A percentile compares a stretch with the other conserved stretches of the same genome.
Conservation (phyloP, 2,797 vertebrate genomes). For the Neosilurus hyrtlii region DNA sequence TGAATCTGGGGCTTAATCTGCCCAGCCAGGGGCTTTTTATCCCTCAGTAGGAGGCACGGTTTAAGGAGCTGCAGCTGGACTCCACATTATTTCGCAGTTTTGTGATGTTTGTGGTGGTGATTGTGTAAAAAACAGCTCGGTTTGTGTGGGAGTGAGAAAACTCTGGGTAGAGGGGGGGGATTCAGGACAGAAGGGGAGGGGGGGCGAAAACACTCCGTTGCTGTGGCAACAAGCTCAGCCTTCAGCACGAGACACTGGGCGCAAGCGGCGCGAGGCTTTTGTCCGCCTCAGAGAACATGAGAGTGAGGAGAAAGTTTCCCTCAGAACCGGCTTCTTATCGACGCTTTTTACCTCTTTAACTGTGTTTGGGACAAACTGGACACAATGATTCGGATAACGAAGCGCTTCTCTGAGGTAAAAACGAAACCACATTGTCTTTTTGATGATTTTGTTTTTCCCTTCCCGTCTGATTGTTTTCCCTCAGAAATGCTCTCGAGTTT, state of each 20-base stretch:
- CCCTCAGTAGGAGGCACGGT: neutral
- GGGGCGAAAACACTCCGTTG: constrained; percentile 73
- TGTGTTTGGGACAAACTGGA: constrained; percentile 12
- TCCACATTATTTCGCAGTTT: neutral
- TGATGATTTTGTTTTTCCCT: neutral
- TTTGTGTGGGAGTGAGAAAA: constrained; percentile 59
- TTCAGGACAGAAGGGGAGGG: constrained; percentile 40
- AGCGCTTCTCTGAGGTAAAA: constrained; percentile 47
- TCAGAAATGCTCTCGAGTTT: neutral
- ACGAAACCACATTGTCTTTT: too few relatives aligned
- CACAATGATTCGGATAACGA: constrained; percentile 36
- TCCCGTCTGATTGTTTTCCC: neutral
- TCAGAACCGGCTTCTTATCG: constrained; percentile 11
- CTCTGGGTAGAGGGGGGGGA: constrained; percentile 53
- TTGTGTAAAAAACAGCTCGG: constrained; percentile 38
- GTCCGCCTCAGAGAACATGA: constrained; percentile 80
- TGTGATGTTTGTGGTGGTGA: constrained; percentile 35
- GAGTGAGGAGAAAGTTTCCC: constrained; percentile 69
- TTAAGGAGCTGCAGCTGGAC: neutral
- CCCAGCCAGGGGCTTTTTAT: neutral
- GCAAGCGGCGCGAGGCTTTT: constrained; percentile 64
- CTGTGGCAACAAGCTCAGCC: constrained; percentile 86
- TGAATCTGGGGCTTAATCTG: neutral
- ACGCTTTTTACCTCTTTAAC: neutral
- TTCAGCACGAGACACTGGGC: constrained; percentile 66